Evolutionary conservation across 2,797 vertebrate genomes (phyloP).

Genomic region (Gallinago stenura): DNA sequence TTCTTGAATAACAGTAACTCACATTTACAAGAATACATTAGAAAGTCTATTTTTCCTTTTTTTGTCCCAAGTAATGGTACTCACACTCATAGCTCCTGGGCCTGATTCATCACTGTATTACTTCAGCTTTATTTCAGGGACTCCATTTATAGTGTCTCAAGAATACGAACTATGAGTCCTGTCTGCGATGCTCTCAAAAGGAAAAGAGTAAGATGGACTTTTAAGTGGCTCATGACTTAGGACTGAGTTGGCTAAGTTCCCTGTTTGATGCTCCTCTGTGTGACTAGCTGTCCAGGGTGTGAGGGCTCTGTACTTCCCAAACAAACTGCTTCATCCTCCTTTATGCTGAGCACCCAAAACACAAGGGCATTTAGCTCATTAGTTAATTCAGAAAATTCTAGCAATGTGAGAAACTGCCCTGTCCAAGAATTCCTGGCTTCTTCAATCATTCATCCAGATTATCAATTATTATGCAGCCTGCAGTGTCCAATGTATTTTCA

Average conservation of each 20-base stretch:
- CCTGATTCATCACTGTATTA: neutral
- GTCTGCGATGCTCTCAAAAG: neutral
- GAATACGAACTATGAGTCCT: neutral
- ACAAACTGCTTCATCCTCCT: neutral
- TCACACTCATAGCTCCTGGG: neutral
- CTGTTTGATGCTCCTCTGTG: neutral
- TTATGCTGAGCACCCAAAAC: neutral
- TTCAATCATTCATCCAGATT: neutral
- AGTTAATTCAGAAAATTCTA: neutral
- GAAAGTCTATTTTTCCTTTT: neutral
- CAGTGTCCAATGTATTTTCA: neutral
- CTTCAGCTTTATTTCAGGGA: constrained; percentile 21
- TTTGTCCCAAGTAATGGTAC: neutral
- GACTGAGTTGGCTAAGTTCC: neutral
- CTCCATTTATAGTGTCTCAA: neutral
- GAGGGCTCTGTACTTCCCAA: neutral
- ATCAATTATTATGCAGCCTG: neutral
- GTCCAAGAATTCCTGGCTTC: neutral
- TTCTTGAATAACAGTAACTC: constrained; percentile 5
- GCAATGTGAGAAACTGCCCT: neutral
- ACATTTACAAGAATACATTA: constrained; percentile 18
- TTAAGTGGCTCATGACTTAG: neutral
- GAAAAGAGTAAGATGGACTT: neutral
- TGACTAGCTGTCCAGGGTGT: neutral
- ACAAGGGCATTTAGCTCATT: neutral